These are phyloP conservation scores for Atrina japonica DNA, from an alignment of 2,888 invertebrate species.

Conservation along the genomic window DNA sequence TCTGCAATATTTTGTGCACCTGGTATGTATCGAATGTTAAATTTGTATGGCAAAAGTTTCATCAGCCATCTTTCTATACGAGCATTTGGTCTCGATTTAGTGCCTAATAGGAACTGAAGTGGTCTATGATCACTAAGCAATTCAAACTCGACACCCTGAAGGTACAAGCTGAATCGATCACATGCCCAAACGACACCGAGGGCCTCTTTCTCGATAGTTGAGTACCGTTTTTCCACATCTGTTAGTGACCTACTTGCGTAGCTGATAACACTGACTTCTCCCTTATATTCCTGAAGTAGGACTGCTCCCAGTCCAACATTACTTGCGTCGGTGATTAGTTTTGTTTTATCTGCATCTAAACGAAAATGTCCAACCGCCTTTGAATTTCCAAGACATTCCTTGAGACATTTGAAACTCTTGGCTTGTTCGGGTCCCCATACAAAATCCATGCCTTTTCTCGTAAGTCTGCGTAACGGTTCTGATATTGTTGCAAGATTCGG, in stretches of 20 bases:
- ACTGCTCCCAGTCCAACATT: slow-evolving; percentile 51
- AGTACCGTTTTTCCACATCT: slow-evolving; percentile 42
- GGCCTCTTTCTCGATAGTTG: slow-evolving; percentile 57
- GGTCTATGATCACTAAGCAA: slow-evolving; percentile 57
- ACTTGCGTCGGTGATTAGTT: slow-evolving; percentile 42
- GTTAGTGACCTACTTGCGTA: slow-evolving; percentile 49
- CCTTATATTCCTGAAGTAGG: slow-evolving; percentile 40
- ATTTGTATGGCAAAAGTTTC: slow-evolving; percentile 50
- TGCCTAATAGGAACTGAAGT: slow-evolving; percentile 50
- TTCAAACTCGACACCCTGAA: slow-evolving; percentile 54
- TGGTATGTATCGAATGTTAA: slow-evolving; percentile 40
- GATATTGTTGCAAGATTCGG: slow-evolving; percentile 21
- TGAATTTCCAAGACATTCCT: slow-evolving; percentile 27
- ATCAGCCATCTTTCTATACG: slow-evolving; percentile 64
- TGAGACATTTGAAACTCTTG: slow-evolving; percentile 31
- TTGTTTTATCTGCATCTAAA: slow-evolving; percentile 27
- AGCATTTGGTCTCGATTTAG: slow-evolving; percentile 60
- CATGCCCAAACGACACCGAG: slow-evolving; percentile 55
- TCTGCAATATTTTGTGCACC: slow-evolving; percentile 47
- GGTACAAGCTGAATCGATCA: slow-evolving; percentile 59
- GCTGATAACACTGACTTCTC: slow-evolving; percentile 28
- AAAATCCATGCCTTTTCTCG: slow-evolving; percentile 22
- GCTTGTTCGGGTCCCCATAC: slow-evolving; percentile 37
- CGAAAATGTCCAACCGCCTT: slow-evolving; percentile 37
- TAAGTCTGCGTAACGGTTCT: slow-evolving; percentile 2